Conservation (phyloP, 1,140 invertebrate species). For the Bombus breviceps region DNA sequence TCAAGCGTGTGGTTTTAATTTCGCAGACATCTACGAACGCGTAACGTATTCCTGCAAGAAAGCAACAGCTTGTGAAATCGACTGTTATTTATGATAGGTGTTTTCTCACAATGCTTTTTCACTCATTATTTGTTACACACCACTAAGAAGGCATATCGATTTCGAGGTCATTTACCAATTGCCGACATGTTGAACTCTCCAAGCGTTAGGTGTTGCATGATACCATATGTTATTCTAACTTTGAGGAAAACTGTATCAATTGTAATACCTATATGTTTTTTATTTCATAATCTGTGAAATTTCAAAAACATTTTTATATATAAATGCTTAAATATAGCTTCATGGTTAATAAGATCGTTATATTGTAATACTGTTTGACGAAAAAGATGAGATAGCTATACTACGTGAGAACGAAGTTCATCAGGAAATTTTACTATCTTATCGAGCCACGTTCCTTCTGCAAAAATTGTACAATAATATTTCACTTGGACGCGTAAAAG, state of each 20-base stretch:
- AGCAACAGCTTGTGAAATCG: slow-evolving; percentile 27
- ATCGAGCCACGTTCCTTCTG: not conserved
- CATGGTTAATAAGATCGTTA: too few relatives aligned
- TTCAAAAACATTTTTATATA: not conserved
- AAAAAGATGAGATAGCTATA: not conserved
- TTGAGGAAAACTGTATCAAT: not conserved
- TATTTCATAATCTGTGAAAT: too few relatives aligned
- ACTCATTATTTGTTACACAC: not conserved
- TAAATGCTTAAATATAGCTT: too few relatives aligned
- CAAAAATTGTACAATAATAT: not conserved
- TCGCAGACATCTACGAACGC: not conserved
- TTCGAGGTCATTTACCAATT: slow-evolving; percentile 13
- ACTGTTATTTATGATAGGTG: slow-evolving; percentile 13
- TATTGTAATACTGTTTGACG: not conserved
- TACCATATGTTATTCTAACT: not conserved
- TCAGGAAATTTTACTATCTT: not conserved
- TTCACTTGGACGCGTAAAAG: not conserved
- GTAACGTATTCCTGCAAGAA: not conserved
- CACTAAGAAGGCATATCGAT: not conserved
- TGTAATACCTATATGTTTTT: too few relatives aligned
- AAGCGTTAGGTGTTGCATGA: not conserved
- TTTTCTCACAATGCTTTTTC: slow-evolving; percentile 4
- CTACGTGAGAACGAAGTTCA: not conserved
- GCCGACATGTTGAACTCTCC: not conserved
- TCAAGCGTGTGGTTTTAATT: not conserved